These are phyloP conservation scores for Tinea semifulvella DNA, from an alignment of 2,888 invertebrate species.

Conservation along the genomic window DNA sequence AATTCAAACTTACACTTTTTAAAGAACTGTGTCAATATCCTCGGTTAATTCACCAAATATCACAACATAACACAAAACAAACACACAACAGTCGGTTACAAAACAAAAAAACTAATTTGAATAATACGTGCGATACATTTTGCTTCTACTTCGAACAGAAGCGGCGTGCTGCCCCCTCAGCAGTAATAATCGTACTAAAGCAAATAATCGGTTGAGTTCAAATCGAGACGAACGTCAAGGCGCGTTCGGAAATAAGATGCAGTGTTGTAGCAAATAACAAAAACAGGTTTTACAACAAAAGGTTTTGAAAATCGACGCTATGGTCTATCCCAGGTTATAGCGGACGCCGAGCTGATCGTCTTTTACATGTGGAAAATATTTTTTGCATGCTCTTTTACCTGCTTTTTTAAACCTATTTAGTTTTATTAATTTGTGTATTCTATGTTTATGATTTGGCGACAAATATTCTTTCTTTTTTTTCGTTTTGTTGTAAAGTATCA, in stretches of 20 bases:
- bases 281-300: no score
- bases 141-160: not conserved
- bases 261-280: not conserved
- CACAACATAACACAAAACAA: not conserved
- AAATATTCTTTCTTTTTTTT: no score
- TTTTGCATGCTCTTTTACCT: no score
- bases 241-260: not conserved
- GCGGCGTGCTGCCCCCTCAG: not conserved
- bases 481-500: no score
- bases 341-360: no score
- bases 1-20: slow-evolving; percentile 1
- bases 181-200: not conserved
- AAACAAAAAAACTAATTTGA: slow-evolving; percentile 6
- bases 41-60: not conserved
- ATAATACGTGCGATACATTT: not conserved
- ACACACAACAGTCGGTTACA: not conserved
- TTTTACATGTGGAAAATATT: no score
- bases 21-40: not conserved
- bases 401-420: no score
- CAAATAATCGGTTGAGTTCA: not conserved
- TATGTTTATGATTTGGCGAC: no score
- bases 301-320: no score
- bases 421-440: no score
- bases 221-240: not conserved
- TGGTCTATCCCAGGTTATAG: no score